Evolutionary conservation across 2,797 vertebrate genomes (phyloP).

Genomic region (Emys orbicularis): DNA sequence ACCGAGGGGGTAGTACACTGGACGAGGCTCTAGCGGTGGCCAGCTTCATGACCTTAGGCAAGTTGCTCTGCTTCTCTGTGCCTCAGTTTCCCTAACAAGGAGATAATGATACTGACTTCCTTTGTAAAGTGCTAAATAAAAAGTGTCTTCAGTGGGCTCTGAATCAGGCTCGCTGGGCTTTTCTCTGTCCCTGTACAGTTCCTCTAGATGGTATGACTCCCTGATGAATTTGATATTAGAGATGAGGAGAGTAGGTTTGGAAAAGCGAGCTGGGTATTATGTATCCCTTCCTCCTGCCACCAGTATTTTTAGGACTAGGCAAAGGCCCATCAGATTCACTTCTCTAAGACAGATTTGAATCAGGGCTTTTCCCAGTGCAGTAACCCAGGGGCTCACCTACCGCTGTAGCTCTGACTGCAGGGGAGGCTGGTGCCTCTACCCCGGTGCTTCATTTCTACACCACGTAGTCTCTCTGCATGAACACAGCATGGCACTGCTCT

Average conservation of each 20-base stretch:
- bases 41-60: neutral
- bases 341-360: neutral
- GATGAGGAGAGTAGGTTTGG: neutral
- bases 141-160: neutral
- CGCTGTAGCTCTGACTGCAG: neutral
- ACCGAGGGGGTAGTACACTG: too few relatives aligned
- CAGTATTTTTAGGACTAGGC: neutral
- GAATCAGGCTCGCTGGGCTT: neutral
- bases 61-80: neutral
- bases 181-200: neutral
- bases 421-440: neutral
- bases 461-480: neutral
- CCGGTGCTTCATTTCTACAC: neutral
- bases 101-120: neutral
- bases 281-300: neutral
- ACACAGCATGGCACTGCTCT: neutral
- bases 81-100: neutral
- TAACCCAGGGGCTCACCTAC: too few relatives aligned
- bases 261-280: neutral
- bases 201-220: neutral
- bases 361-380: neutral
- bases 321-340: neutral
- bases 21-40: neutral
- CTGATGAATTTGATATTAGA: too few relatives aligned
- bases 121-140: neutral